Evolutionary conservation across 2,888 invertebrate species (phyloP), one percentile per base, ranked within the genome.

Genomic region (Ethmia dodecea): DNA sequence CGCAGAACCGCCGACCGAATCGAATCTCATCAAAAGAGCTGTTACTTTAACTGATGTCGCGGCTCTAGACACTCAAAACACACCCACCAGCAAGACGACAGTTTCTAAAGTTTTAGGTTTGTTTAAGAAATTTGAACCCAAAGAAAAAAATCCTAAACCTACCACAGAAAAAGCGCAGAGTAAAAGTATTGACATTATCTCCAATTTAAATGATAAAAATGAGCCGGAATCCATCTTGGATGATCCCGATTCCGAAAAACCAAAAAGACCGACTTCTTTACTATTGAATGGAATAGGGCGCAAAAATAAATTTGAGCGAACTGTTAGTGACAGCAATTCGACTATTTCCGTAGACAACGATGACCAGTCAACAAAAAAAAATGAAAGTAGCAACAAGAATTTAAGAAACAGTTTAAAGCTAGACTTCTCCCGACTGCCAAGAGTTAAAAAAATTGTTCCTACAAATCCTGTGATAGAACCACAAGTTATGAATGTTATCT

Each of bases 41-140:
- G 91, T 91, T 13, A 93, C 93, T 22, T 87, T 92, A 12, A 92
- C 92, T 46, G 91, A 93, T 52, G 86, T 92, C 36, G 86, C 90
- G 4, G 81, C 80, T 37, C 56, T 87, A 38, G 74, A 76, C 30
- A 72, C 49, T 35, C 68, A 67, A 20, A 79, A 44, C 38, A 47
- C 73, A 15, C 72, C 70, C 13, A 86, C 88, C 28, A 89, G 89
- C 28, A 89, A 89, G 55, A 91, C 90, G 25, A 90, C 91, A 8
- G 91, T 92, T 2, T 93, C 94, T 0, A 92, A 91, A 60, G 93
- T 95, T 28, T 73, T 95, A 37, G 93, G 94, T 0, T 75, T 94
- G 2, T 93, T 95, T 51, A 92, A 91, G 49, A 93, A 92, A 68
- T 90, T 89, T 65, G 90, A 93, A 69, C 88, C 92, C 32, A 87